Evolutionary conservation across 2,113 vertebrate species (phyloP), one percentile per base, ranked within the genome.

Genomic region (Sylvilagus bachmani): DNA sequence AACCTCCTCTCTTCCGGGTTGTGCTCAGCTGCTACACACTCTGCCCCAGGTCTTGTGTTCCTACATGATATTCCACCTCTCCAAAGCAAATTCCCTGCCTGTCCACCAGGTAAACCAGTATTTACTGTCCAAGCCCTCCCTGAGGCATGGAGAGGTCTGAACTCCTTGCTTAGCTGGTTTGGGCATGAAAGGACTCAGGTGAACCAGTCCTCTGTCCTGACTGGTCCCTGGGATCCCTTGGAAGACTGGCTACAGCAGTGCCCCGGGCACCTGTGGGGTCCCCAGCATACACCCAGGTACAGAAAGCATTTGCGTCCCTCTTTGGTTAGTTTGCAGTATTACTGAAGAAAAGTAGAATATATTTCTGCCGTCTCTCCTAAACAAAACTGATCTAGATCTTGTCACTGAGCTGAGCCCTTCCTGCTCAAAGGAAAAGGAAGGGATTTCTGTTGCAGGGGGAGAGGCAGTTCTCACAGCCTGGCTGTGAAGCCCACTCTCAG

Each of bases 11-110:
- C 75, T 29, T 6, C 38, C 29, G n/a, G 10, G 8, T 64, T n/a
- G 33, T 4, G 17, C 31, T 27, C 4, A 22, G 69, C 67, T 44
- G 6, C n/a, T 31, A 4, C 38, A 29, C 3, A 19, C 6, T 4
- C 27, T 4, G 6, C 17, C 49, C 33, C 0, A 0, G n/a, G 10
- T 3, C 69, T 27, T n/a, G 55, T 21, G 71, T 69, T 25, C 6
- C 61, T 22, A 1, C 21, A 0, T 4, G 6, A 7, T 49, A 19
- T 13, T 29, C 61, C 24, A 10, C 10, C 10, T 24, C 19, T 75
- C 53, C 67, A 19, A 69, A 69, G 27, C 17, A 6, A 51, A 33
- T 7, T 73, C 14, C 66, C 31, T 74, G 66, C n/a, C 89, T 70
- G n/a, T 53, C 27, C 2, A 61, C 51, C 29, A 84, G 61, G 33